These are phyloP conservation scores for Drosophila yakuba DNA, from an alignment of 1,140 invertebrate genomes.

Conservation along the genomic window DNA sequence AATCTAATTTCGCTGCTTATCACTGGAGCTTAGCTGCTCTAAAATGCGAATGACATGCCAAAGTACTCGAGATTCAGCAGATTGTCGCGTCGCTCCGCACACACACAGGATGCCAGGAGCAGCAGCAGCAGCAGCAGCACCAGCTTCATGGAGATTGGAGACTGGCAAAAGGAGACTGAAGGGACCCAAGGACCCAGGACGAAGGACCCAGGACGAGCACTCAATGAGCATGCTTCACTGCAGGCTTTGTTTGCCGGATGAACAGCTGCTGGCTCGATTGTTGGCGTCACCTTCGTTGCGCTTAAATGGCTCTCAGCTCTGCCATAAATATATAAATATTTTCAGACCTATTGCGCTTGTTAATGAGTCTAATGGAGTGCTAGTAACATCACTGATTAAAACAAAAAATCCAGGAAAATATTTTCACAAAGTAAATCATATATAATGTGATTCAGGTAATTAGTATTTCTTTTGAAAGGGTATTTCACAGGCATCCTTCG, in stretches of 20 bases:
- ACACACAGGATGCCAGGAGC: slow-evolving; percentile 24
- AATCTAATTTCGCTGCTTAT: slow-evolving; percentile 82
- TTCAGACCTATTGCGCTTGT: background rate
- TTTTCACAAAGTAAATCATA: too few species aligned
- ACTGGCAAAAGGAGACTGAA: background rate
- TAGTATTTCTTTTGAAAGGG: background rate
- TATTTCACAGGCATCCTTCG: slow-evolving; percentile 1
- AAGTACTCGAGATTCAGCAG: slow-evolving; percentile 77
- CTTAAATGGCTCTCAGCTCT: slow-evolving; percentile 21
- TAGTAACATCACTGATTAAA: background rate
- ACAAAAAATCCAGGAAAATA: too few species aligned
- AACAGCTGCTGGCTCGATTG: slow-evolving; percentile 56
- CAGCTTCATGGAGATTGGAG: background rate
- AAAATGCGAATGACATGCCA: slow-evolving; percentile 83
- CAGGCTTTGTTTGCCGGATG: slow-evolving; percentile 73
- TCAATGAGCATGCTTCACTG: slow-evolving; percentile 58
- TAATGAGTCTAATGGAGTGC: background rate
- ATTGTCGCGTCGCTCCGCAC: slow-evolving; percentile 54
- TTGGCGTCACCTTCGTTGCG: slow-evolving; percentile 21
- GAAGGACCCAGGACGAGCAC: slow-evolving; percentile 10
- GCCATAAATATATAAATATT: slow-evolving; percentile 6
- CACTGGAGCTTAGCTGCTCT: slow-evolving; percentile 77
- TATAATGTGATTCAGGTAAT: too few species aligned
- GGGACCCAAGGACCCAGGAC: background rate
- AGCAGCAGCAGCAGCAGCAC: slow-evolving; percentile 1